Evolutionary conservation across 2,888 invertebrate species (phyloP).

Genomic region (Lasioglossum morio): DNA sequence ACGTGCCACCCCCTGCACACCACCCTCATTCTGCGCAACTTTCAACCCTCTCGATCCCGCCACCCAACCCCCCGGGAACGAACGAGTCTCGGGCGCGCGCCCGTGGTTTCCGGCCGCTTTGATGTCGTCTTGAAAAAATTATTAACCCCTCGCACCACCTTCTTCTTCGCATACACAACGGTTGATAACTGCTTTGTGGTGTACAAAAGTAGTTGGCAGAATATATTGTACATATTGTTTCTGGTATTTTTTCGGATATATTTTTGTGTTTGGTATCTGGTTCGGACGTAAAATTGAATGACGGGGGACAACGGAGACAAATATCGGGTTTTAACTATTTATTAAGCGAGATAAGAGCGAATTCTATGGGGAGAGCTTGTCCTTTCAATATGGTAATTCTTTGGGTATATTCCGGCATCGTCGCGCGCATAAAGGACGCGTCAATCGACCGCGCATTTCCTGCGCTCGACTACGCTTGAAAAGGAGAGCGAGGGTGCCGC

Average conservation of each 20-base stretch:
- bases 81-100: conserved; percentile 80
- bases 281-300: not conserved
- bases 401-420: conserved; percentile 55
- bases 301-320: conserved; percentile 50
- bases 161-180: not conserved
- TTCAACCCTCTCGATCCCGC: conserved; percentile 48
- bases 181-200: not conserved
- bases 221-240: not conserved
- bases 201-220: too few species aligned
- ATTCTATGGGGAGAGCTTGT: conserved; percentile 70
- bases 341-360: conserved; percentile 75
- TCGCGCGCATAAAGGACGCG: conserved; percentile 62
- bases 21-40: conserved; percentile 47
- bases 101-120: conserved; percentile 73
- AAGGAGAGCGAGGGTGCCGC: conserved; percentile 48
- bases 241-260: not conserved
- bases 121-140: conserved; percentile 80
- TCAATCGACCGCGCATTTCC: conserved; percentile 68
- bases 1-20: conserved; percentile 62
- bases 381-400: conserved; percentile 76
- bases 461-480: conserved; percentile 57
- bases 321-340: conserved; percentile 80
- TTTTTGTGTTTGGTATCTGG: not conserved
- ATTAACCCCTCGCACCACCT: conserved; percentile 62
- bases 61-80: conserved; percentile 67